These are phyloP conservation scores for Acanthaster planci DNA, from an alignment of 35 echinoderm and acorn worm genomes.

Conservation along the genomic window DNA sequence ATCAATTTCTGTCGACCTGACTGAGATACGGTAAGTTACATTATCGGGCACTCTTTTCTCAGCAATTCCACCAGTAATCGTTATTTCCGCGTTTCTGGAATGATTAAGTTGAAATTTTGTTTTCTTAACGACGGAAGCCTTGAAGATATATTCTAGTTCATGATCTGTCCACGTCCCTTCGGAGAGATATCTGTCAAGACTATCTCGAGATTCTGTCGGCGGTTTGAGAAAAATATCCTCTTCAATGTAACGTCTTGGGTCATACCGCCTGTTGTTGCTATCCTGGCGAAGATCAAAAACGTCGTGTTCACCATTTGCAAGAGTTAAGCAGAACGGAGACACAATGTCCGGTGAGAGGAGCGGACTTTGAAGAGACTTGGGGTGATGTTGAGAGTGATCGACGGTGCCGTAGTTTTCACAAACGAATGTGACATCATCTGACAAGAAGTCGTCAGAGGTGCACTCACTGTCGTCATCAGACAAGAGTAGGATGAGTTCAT, in stretches of 20 bases:
- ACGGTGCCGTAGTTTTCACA: not conserved
- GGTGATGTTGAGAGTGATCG: not conserved
- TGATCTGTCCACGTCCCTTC: not conserved
- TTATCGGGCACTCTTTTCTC: no score
- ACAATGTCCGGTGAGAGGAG: not conserved
- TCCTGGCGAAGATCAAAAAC: not conserved
- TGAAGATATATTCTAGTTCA: not conserved
- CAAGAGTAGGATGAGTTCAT: conserved; percentile 2
- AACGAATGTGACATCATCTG: not conserved
- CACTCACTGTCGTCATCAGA: not conserved
- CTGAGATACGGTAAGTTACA: no score
- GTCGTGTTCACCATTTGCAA: not conserved
- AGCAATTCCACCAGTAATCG: no score
- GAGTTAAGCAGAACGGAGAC: not conserved
- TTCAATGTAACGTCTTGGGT: not conserved
- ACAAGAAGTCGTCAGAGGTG: not conserved
- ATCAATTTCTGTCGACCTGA: no score
- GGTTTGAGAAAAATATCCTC: not conserved
- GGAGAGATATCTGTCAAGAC: not conserved
- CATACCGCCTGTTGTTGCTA: no score
- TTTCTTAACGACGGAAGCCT: not conserved
- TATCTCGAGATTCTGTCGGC: not conserved
- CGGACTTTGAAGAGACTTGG: not conserved
- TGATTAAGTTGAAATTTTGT: not conserved
- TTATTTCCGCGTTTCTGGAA: no score